These are phyloP conservation scores for Cyclina sinensis DNA, from an alignment of 1,140 invertebrate species.

Conservation along the genomic window DNA sequence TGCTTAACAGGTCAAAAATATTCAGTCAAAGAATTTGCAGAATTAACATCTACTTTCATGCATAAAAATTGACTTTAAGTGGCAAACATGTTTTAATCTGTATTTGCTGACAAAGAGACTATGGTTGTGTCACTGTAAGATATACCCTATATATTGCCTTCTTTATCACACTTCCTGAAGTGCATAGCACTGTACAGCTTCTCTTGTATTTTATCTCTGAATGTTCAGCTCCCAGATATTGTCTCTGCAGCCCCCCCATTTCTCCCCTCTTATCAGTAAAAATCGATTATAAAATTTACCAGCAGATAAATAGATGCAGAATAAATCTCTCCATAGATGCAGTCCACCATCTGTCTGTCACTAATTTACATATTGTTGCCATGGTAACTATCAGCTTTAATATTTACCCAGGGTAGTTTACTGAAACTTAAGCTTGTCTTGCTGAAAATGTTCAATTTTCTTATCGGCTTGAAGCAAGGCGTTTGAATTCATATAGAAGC, in stretches of 20 bases:
- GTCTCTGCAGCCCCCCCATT: neutral
- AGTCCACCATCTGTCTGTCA: constrained; percentile 50
- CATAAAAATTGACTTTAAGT: too few species aligned
- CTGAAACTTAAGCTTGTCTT: constrained; percentile 11
- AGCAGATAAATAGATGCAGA: constrained; percentile 66
- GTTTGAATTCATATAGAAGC: constrained; percentile 19
- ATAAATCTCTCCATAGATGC: constrained; percentile 66
- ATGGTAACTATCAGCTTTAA: constrained; percentile 65
- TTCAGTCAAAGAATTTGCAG: too few species aligned
- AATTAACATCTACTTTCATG: too few species aligned
- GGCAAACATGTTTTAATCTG: too few species aligned
- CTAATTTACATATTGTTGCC: constrained; percentile 65
- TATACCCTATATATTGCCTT: too few species aligned
- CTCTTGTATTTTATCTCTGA: neutral
- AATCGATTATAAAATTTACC: constrained; percentile 66
- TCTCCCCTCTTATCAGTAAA: constrained; percentile 32
- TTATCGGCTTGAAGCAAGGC: neutral
- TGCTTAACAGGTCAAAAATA: too few species aligned
- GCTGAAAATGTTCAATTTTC: constrained; percentile 9
- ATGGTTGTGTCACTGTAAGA: too few species aligned
- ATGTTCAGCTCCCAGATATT: neutral
- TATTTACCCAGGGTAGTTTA: constrained; percentile 68
- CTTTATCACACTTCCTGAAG: too few species aligned
- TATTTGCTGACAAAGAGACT: too few species aligned
- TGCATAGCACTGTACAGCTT: too few species aligned